Evolutionary conservation across 2,113 vertebrate genomes (phyloP), one percentile per base, ranked within the genome.

Genomic region (Melanostigma gelatinosum): DNA sequence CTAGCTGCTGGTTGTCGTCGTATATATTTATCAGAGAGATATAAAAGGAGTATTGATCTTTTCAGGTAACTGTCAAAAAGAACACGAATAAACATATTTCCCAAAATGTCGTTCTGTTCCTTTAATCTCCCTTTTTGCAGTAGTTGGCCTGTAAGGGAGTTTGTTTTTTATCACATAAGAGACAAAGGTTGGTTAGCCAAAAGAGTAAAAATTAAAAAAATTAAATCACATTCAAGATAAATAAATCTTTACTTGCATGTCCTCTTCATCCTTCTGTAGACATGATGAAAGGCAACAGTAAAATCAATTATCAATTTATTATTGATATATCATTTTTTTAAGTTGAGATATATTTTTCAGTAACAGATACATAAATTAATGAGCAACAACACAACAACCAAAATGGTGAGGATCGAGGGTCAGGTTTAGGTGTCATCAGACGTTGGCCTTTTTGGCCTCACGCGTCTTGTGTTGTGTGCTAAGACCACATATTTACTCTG

Each of bases 201-300:
- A n/a, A n/a, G 11, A 46, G 44, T 63, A 55, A 12, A 70, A 22
- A 22, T n/a, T 15, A 24, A 38, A 10, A 24, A 38, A 10, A 40
- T 40, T 11, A 4, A 57, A 55, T 24, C 16, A 42, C 9, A 32
- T 15, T 72, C 15, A 60, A 34, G 55, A n/a, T 60, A 60, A 73
- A 50, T 27, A 18, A 63, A 63, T 69, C 20, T 52, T 80, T 76
- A 48, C 69, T 81, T 77, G 73, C 62, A 52, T 62, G 46, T 62
- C 11, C 16, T 48, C 34, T 42, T 67, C 55, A 85, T 29, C 57
- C 13, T 57, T 77, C 77, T 63, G 50, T 34, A 69, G 65, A 58
- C 32, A 48, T 42, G 36, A 63, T 29, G 12, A 75, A 64, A 76
- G n/a, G 52, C 36, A 57, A 66, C 62, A 58, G 50, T 46, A 16